These are phyloP conservation scores for Campoplex nolae DNA, from an alignment of 2,888 invertebrate genomes.

Conservation along the genomic window DNA sequence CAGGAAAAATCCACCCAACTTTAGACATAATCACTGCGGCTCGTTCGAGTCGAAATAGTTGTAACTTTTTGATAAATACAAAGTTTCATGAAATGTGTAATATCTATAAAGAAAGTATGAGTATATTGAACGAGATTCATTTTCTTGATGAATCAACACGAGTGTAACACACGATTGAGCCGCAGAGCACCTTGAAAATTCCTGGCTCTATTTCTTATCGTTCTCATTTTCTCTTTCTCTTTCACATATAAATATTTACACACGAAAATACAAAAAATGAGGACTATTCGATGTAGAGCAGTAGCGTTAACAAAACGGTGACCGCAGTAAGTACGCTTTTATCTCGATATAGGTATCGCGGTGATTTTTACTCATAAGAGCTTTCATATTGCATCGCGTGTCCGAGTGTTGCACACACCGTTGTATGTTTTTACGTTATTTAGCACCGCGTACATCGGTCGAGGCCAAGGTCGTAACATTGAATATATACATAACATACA, in stretches of 20 bases:
- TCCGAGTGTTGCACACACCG: slow-evolving; percentile 74
- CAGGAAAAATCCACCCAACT: neutral
- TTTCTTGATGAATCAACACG: neutral
- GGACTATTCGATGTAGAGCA: slow-evolving; percentile 15
- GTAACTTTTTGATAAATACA: neutral
- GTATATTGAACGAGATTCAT: neutral
- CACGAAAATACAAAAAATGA: neutral
- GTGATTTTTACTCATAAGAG: slow-evolving; percentile 65
- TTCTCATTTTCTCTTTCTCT: slow-evolving; percentile 3
- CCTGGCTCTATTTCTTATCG: neutral
- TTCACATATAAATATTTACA: neutral
- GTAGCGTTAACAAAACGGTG: slow-evolving; percentile 36
- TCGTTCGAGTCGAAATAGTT: neutral
- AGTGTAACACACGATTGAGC: neutral
- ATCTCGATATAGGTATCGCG: slow-evolving; percentile 36
- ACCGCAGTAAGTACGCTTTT: slow-evolving; percentile 33
- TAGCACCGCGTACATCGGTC: slow-evolving; percentile 67
- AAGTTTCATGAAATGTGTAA: neutral
- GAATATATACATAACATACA: slow-evolving; percentile 28
- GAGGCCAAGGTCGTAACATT: slow-evolving; percentile 77
- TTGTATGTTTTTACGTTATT: slow-evolving; percentile 75
- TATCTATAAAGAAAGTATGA: neutral
- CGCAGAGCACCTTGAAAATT: slow-evolving; percentile 20
- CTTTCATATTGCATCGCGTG: slow-evolving; percentile 78
- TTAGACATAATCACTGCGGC: neutral